phyloP scores from a whole-genome alignment of 2,888 invertebrate genomes.

The Cepaea hortensis region DNA sequence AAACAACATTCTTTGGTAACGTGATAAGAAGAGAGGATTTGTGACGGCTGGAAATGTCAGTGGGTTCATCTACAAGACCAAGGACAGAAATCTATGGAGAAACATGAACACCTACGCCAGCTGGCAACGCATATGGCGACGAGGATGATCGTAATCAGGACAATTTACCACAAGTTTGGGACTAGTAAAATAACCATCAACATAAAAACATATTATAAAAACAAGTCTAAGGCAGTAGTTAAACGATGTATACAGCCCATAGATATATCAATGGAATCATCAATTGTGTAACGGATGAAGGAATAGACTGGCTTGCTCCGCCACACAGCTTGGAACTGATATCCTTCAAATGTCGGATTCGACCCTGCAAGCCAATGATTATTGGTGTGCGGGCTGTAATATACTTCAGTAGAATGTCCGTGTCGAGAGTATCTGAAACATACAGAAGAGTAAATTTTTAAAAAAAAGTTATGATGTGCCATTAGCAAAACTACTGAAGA shows the following conservation, averaged over 20 bases:
- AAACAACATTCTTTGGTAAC: too few relatives aligned
- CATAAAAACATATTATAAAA: not conserved
- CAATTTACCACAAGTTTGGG: too few relatives aligned
- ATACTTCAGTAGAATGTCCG: slow-evolving; percentile 57
- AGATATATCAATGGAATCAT: not conserved
- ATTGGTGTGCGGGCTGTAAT: slow-evolving; percentile 52
- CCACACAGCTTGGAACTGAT: not conserved
- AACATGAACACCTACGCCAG: too few relatives aligned
- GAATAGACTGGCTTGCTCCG: not conserved
- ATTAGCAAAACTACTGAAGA: not conserved
- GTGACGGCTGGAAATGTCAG: too few relatives aligned
- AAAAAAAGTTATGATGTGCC: not conserved
- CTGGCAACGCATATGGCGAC: too few relatives aligned
- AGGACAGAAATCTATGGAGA: too few relatives aligned
- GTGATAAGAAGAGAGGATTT: too few relatives aligned
- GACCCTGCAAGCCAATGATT: slow-evolving; percentile 56
- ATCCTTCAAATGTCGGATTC: slow-evolving; percentile 58
- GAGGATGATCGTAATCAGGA: too few relatives aligned
- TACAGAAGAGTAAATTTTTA: not conserved
- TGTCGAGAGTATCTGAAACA: slow-evolving; percentile 58
- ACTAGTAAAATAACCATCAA: not conserved
- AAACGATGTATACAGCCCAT: not conserved
- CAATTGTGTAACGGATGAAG: not conserved
- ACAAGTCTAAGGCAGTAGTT: not conserved
- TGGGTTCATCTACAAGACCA: too few relatives aligned